Percentiles rank a stretch among this genome's conserved stretches.
Evolutionary conservation across 2,888 invertebrate genomes (phyloP).

Genomic region (Tenodera sinensis): DNA sequence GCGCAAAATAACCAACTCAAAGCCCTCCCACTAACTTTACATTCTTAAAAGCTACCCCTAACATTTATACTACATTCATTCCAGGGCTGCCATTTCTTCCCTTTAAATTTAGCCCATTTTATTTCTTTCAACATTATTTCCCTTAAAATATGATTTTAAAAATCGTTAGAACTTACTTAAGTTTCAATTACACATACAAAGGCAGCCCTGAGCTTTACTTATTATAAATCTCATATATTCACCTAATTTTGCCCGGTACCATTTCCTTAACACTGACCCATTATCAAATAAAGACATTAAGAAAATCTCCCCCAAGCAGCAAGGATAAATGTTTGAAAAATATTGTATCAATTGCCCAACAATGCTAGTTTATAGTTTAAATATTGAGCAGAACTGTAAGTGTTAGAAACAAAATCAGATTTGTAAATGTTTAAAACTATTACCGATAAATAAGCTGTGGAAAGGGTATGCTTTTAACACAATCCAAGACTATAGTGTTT

Average conservation of each 20-base stretch:
- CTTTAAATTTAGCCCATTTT: not conserved
- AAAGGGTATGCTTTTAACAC: too few species aligned
- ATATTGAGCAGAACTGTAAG: too few species aligned
- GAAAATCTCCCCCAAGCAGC: not conserved
- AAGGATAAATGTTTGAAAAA: not conserved
- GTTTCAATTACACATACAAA: not conserved
- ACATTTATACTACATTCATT: not conserved
- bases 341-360: not conserved
- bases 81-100: not conserved
- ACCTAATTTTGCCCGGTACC: not conserved
- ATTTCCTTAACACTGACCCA: not conserved
- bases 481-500: too few species aligned
- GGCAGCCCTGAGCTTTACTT: not conserved
- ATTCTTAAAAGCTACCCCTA: not conserved
- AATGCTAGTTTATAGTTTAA: too few species aligned
- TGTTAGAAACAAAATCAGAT: too few species aligned
- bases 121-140: not conserved
- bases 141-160: not conserved
- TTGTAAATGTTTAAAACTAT: too few species aligned
- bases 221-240: not conserved
- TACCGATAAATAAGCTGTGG: too few species aligned
- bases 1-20: constrained; percentile 40
- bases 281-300: not conserved
- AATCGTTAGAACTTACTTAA: not conserved
- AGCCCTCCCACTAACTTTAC: constrained; percentile 15